Evolutionary conservation across 2,888 invertebrate species (phyloP).

Genomic region (Phyto melanocephala): DNA sequence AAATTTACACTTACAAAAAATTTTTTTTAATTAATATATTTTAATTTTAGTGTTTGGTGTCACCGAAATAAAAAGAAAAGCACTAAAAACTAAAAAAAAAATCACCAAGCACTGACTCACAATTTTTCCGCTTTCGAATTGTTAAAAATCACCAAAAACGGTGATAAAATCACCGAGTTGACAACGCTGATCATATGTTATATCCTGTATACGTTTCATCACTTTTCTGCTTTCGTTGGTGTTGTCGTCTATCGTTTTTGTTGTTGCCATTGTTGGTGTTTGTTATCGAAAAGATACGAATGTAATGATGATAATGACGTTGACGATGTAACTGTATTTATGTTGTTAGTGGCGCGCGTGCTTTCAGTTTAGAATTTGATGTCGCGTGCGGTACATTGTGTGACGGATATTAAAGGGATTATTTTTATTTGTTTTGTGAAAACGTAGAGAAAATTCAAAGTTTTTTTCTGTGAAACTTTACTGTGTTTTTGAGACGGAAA

Average conservation of each 20-base stretch:
- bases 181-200: too few species aligned
- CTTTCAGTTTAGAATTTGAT: slow-evolving; percentile 58
- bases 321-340: neutral
- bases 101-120: too few species aligned
- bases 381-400: slow-evolving; percentile 55
- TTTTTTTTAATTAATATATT: too few species aligned
- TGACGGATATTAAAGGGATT: slow-evolving; percentile 9
- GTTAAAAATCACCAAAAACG: too few species aligned
- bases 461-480: neutral
- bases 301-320: slow-evolving; percentile 31
- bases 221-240: slow-evolving; percentile 18
- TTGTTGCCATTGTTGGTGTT: slow-evolving; percentile 14
- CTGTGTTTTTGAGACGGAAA: neutral
- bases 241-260: neutral
- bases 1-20: too few species aligned
- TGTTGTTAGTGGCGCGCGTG: slow-evolving; percentile 52
- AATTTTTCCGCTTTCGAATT: too few species aligned
- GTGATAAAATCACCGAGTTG: too few species aligned
- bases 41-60: too few species aligned
- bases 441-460: slow-evolving; percentile 5
- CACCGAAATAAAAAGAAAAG: too few species aligned
- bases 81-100: too few species aligned
- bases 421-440: neutral
- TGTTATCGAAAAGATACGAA: slow-evolving; percentile 35
- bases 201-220: slow-evolving; percentile 38